Evolutionary conservation across 2,113 vertebrate species (phyloP), one percentile per base, ranked within the genome.

Genomic region (Vulpes ferrilata): DNA sequence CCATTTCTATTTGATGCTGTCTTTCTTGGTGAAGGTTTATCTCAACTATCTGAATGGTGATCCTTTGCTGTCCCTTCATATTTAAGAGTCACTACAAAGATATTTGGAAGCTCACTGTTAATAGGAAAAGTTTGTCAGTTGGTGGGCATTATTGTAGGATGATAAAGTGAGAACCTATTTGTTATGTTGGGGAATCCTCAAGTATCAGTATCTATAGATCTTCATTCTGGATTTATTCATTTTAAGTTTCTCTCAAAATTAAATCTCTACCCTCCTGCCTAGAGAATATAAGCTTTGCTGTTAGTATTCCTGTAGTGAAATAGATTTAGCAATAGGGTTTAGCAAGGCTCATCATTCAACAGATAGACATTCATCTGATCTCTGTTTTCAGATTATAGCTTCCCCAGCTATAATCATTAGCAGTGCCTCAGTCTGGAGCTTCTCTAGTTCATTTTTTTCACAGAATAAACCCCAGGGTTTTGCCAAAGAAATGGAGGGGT

Each of bases 61-160:
- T 65, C 13, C 57, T 82, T 81, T 95, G 32, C 38, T 95, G 8
- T 60, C 38, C 38, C 17, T 95, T 93, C 57, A 86, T 67, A 95
- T 86, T 80, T 95, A 85, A 95, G 53, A 90, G 76, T 83, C 60
- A 96, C 53, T 90, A 64, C 27, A 67, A 60, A 90, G 17, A 22
- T 87, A 69, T 78, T 62, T 93, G 60, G 43, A 90, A 95, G 23
- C 23, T 85, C 43, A 80, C 6, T 48, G 43, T 95, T 93, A 90
- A 85, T 6, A 51, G 8, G 59, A 89, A 65, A 23, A 43, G 12
- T 81, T 67, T 93, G 16, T 91, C 82, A 76, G 9, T 69, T 90
- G 38, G 25, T 90, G 81, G 9, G 25, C 73, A 90, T 97, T 74
- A 86, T 7, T 83, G 27, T 32, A 93, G 59, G 25, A 67, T 67